Conservation (phyloP, 2,888 invertebrate species). For the Mythimna lalbum region DNA sequence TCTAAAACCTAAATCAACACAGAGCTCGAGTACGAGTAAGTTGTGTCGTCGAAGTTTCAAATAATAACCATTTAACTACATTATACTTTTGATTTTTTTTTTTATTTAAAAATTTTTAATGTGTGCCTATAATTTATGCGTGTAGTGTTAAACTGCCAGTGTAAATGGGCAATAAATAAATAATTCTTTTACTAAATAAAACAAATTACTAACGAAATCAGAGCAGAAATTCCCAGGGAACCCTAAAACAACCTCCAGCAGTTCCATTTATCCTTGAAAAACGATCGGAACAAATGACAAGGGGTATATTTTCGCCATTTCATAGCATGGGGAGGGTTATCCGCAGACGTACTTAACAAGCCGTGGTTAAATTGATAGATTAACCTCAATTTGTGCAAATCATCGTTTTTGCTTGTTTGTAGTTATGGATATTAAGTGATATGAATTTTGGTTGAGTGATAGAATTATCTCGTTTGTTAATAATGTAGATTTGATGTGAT, state of each 20-base stretch:
- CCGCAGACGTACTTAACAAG: constrained; percentile 82
- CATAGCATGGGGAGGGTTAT: constrained; percentile 70
- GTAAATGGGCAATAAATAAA: too few species aligned
- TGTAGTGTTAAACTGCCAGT: too few species aligned
- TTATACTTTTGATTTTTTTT: too few species aligned
- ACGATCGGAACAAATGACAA: constrained; percentile 77
- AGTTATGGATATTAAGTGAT: constrained; percentile 60
- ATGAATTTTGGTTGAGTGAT: constrained; percentile 51
- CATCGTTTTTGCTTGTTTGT: constrained; percentile 72
- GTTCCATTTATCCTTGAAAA: constrained; percentile 57
- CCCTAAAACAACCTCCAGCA: constrained; percentile 53
- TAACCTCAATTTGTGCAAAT: constrained; percentile 83
- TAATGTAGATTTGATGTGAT: constrained; percentile 10
- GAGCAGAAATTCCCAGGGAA: constrained; percentile 33
- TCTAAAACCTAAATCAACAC: too few species aligned
- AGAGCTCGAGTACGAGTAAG: too few species aligned
- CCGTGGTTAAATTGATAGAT: constrained; percentile 89
- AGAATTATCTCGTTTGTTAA: constrained; percentile 37
- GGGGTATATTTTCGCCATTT: constrained; percentile 79
- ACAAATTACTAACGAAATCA: constrained; percentile 30
- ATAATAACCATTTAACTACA: too few species aligned
- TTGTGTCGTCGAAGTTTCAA: too few species aligned
- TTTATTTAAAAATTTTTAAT: too few species aligned
- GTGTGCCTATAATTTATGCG: too few species aligned
- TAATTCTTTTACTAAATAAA: neutral